Base-by-base conservation (phyloP, 2,113 vertebrate species). In the Hippolais icterina region DNA sequence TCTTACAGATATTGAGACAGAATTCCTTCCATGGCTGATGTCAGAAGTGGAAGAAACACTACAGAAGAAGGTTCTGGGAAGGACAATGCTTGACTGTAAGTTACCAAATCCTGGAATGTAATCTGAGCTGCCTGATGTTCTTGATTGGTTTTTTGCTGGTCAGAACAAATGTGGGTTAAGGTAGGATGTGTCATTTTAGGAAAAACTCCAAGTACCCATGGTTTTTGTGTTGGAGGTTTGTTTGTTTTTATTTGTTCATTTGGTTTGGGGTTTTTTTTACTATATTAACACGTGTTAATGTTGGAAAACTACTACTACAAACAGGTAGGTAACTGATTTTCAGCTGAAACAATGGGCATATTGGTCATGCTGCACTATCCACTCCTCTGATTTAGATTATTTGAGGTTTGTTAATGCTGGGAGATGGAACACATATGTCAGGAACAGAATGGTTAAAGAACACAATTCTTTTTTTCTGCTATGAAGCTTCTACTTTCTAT, bases 11-110 rank as follows among this genome's bases (percentile, higher is more conserved):
- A 97, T 99, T 79, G 98, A 99, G 93, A 97, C 98, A 25, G 96
- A 97, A 95, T 99, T 99, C 96, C 71, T 99, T 49, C 99, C 99
- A 0, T 99, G 98, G 98, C 96, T 99, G 78, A 98, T 99, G 98
- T 79, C 69, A 77, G 97, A 98, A 83, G 98, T 99, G 41, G 97
- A 97, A 88, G 97, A 96, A 84, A 91, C 64, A 49, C 92, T 99
- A 83, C 98, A 99, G 41, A 96, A 94, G 94, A 98, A 96, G 92
- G 65, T 97, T 77, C 70, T 98, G 25, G 98, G 98, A 54, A 98
- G 98, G 93, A 82, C 87, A 23, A 60, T 99, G 69, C 96, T 99
- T 70, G 99, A 99, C 96, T 97, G 99, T 99, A 98, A 99, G 99
- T 97, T 72, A 59, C 16, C 50, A 83, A 75, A 84, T 83, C 19